phyloP scores from a whole-genome alignment of 2,797 vertebrate species.

The Galago senegalensis region DNA sequence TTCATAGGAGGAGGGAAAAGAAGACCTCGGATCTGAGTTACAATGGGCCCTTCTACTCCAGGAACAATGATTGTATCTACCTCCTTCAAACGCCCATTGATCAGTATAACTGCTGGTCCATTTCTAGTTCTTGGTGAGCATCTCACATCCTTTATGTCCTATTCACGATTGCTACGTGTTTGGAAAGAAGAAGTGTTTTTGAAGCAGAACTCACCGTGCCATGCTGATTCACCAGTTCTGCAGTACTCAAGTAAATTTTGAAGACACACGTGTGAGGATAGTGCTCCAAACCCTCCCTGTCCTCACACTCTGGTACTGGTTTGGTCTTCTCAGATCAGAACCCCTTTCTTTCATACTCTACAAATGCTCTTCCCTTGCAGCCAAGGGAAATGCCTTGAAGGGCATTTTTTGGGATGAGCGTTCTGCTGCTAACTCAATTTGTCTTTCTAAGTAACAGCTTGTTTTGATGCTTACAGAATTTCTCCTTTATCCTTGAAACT shows the following conservation, averaged over 20 bases:
- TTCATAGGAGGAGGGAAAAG: constrained; percentile 97
- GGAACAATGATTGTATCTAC: constrained; percentile 98
- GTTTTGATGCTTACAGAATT: neutral
- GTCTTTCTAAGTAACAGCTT: neutral
- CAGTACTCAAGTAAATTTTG: neutral
- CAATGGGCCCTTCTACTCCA: constrained; percentile 98
- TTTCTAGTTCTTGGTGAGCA: neutral
- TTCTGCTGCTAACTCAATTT: neutral
- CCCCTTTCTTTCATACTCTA: neutral
- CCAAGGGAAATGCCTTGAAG: no score
- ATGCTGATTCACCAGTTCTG: neutral
- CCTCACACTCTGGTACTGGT: neutral
- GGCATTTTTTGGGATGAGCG: neutral
- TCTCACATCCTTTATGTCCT: neutral
- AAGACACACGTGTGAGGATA: neutral
- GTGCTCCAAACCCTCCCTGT: neutral
- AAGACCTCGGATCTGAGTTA: constrained; percentile 98
- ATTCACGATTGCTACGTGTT: neutral
- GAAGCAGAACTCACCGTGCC: neutral
- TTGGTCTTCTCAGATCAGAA: neutral
- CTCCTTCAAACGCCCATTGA: constrained; percentile 95
- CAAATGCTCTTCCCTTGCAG: neutral
- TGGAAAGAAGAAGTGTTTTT: neutral
- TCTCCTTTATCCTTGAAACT: neutral
- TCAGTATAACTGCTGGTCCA: constrained; percentile 93